Conservation (phyloP, 2,888 invertebrate species). For the Hanleya hanleyi region DNA sequence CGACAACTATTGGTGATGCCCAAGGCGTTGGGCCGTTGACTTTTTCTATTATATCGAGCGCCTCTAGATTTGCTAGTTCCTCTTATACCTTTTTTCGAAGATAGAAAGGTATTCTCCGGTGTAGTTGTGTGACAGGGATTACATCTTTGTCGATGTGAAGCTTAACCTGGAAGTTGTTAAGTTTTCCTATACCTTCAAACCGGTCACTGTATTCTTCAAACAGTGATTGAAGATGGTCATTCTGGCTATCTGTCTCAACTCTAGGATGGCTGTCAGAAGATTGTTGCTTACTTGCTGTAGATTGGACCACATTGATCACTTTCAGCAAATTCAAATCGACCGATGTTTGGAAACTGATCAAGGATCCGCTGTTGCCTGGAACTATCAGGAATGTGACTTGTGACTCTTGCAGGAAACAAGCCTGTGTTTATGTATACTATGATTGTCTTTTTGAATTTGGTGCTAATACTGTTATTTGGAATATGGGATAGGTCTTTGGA, state of each 20-base stretch:
- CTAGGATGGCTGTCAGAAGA: not conserved
- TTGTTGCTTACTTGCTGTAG: not conserved
- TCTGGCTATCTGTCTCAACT: too few species aligned
- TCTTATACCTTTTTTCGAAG: conserved; percentile 31
- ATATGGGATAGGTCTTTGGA: too few species aligned
- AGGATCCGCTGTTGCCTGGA: not conserved
- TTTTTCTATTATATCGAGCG: conserved; percentile 44
- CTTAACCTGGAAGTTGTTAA: conserved; percentile 14
- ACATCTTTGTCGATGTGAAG: conserved; percentile 26
- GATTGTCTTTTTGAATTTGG: too few species aligned
- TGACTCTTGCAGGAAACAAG: too few species aligned
- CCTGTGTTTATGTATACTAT: too few species aligned
- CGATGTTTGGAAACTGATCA: conserved; percentile 6
- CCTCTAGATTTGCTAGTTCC: conserved; percentile 34
- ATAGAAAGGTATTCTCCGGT: conserved; percentile 38
- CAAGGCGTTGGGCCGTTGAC: conserved; percentile 46
- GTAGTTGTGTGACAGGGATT: conserved; percentile 23
- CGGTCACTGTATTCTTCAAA: conserved; percentile 11
- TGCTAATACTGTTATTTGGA: too few species aligned
- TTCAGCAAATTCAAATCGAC: not conserved
- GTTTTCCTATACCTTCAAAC: conserved; percentile 10
- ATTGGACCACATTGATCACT: not conserved
- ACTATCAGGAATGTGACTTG: not conserved
- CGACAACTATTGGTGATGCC: conserved; percentile 44
- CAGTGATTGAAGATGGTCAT: not conserved